phyloP scores from a whole-genome alignment of 2,113 vertebrate species.

The Calypte anna region DNA sequence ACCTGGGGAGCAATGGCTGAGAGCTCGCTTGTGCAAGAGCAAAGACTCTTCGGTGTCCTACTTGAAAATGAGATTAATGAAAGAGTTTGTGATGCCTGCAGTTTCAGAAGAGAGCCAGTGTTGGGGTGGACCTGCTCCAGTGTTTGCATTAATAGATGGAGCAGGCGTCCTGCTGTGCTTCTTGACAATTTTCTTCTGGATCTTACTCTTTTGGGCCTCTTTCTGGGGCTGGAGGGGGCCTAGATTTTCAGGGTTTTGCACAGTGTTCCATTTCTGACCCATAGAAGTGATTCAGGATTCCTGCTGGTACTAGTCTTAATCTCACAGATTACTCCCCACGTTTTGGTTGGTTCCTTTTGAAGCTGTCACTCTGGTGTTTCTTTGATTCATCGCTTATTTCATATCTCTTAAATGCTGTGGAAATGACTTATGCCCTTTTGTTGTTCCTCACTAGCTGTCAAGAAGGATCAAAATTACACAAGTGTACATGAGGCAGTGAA shows the following conservation, averaged over 20 bases:
- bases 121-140: not conserved
- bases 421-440: not conserved
- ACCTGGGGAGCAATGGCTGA: not conserved
- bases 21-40: not conserved
- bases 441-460: conserved; percentile 56
- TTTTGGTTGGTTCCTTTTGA: not conserved
- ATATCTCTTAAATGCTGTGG: not conserved
- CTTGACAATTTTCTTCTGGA: not conserved
- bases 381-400: not conserved
- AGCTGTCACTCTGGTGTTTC: not conserved
- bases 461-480: conserved; percentile 54
- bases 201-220: not conserved
- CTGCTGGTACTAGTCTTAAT: not conserved
- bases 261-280: not conserved
- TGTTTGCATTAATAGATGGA: not conserved
- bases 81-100: not conserved
- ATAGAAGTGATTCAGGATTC: not conserved
- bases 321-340: not conserved
- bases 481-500: conserved; percentile 77
- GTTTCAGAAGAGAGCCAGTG: not conserved
- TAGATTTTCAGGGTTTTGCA: not conserved
- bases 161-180: not conserved
- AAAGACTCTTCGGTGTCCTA: not conserved
- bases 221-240: not conserved
- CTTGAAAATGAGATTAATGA: not conserved